Evolutionary conservation across 2,113 vertebrate genomes (phyloP).

Genomic region (Symphodus melops): DNA sequence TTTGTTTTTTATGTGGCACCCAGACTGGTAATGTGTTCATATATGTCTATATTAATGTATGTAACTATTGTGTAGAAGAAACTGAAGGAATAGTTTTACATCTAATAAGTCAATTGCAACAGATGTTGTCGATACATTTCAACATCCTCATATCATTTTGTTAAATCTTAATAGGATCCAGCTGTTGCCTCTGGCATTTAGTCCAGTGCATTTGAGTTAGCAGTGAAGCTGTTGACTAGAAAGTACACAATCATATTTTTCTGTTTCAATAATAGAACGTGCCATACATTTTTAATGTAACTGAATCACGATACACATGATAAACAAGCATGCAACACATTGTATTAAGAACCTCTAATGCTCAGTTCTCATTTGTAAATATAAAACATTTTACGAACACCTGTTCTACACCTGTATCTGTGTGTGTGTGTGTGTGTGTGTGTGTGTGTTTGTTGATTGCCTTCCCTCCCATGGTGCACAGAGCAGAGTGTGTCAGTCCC

Average conservation of each 20-base stretch:
- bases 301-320: neutral
- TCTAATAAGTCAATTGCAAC: neutral
- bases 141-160: neutral
- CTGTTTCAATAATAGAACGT: conserved; percentile 17
- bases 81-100: too few species aligned
- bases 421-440: conserved; percentile 1
- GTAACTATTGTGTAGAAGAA: too few species aligned
- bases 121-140: neutral
- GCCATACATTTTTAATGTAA: conserved; percentile 16
- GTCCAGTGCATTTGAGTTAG: neutral
- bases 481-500: conserved; percentile 65
- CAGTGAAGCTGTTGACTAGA: neutral
- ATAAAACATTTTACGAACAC: neutral
- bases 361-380: neutral
- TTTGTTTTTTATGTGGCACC: too few species aligned
- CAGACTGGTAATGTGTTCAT: too few species aligned
- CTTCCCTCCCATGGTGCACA: conserved; percentile 45
- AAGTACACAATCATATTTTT: neutral
- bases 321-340: neutral
- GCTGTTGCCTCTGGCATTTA: neutral
- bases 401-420: neutral
- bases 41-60: too few species aligned
- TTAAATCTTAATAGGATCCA: neutral
- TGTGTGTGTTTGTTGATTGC: conserved; percentile 41
- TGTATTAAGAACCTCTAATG: neutral